phyloP scores from a whole-genome alignment of 2,888 invertebrate genomes.

The Leuctra nigra region DNA sequence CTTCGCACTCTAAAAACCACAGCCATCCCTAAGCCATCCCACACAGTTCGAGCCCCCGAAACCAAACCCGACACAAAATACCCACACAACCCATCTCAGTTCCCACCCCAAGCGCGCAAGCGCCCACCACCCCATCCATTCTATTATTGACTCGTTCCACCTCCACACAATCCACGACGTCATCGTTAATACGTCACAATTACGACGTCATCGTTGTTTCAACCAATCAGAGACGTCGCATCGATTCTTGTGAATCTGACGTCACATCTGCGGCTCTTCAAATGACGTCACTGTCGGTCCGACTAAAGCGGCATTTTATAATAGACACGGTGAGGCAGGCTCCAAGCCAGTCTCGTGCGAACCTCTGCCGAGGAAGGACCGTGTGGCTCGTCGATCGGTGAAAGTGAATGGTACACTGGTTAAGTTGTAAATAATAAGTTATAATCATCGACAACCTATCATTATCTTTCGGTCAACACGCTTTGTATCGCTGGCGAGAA shows the following conservation, averaged over 20 bases:
- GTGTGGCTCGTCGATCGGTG: background rate
- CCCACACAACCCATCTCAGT: no score
- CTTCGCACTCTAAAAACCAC: no score
- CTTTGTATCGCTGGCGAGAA: no score
- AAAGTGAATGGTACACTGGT: constrained; percentile 6
- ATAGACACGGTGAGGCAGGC: constrained; percentile 26
- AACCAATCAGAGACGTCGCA: constrained; percentile 9
- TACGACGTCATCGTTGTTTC: constrained; percentile 21
- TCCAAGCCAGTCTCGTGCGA: constrained; percentile 25
- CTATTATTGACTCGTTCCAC: constrained; percentile 10
- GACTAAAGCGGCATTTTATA: constrained; percentile 27
- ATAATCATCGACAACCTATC: constrained; percentile 2
- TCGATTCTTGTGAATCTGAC: background rate
- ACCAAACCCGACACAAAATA: no score
- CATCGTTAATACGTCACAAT: constrained; percentile 20
- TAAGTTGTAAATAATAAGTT: background rate
- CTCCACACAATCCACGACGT: constrained; percentile 18
- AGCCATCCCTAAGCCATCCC: no score
- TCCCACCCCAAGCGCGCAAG: background rate
- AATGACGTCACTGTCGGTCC: background rate
- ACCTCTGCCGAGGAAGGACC: constrained; percentile 6
- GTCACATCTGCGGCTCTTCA: background rate
- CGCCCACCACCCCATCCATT: background rate
- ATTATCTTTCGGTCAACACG: no score
- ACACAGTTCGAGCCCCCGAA: no score